phyloP scores from a whole-genome alignment of 2,797 vertebrate genomes.

The Bufotes viridis region DNA sequence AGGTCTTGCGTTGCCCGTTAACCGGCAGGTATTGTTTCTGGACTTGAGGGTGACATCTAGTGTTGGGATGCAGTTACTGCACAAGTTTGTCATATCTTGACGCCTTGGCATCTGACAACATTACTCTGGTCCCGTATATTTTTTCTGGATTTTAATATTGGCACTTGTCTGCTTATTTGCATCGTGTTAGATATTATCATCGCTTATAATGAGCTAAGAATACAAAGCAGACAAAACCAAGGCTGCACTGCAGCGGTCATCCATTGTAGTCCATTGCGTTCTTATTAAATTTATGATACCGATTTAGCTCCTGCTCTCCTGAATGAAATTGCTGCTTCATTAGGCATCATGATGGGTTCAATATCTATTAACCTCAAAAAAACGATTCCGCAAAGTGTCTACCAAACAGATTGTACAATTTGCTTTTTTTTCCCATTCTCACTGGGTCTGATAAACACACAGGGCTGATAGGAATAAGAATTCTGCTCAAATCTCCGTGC shows the following conservation, averaged over 20 bases:
- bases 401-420: constrained; percentile 45
- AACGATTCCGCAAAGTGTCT: constrained; percentile 21
- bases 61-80: neutral
- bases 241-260: neutral
- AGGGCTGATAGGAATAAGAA: constrained; percentile 6
- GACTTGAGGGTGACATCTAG: neutral
- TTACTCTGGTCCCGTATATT: neutral
- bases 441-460: constrained; percentile 24
- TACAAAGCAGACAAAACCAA: constrained; percentile 1
- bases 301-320: constrained; percentile 30
- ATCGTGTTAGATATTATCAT: neutral
- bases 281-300: constrained; percentile 42
- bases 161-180: neutral
- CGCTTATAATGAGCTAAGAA: neutral
- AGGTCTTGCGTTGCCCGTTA: neutral
- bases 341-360: constrained; percentile 49
- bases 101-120: neutral
- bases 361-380: constrained; percentile 57
- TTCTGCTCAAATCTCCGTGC: neutral
- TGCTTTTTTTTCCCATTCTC: constrained; percentile 11
- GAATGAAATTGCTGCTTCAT: constrained; percentile 50
- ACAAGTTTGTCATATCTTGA: neutral
- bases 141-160: neutral
- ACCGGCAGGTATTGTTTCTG: neutral
- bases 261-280: constrained; percentile 13